Conservation (phyloP, 2,888 invertebrate genomes). For the Argyresthia albistria region DNA sequence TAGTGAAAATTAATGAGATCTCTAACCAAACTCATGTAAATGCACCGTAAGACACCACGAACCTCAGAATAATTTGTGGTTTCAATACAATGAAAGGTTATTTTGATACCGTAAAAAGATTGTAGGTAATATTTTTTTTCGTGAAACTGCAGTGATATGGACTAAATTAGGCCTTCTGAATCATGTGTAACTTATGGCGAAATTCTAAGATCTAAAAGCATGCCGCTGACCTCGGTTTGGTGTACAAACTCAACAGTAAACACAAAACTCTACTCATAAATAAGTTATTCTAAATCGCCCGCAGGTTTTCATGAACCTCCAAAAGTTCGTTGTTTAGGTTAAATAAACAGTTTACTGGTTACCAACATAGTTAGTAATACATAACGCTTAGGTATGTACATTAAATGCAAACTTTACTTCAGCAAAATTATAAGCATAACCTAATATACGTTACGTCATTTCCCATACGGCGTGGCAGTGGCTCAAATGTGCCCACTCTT, state of each 20-base stretch:
- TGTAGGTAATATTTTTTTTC: too few species aligned
- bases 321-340: conserved; percentile 39
- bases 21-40: conserved; percentile 15
- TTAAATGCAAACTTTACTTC: too few species aligned
- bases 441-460: too few species aligned
- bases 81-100: too few species aligned
- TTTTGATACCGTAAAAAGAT: too few species aligned
- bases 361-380: conserved; percentile 16
- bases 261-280: conserved; percentile 22
- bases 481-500: too few species aligned
- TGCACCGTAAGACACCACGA: too few species aligned
- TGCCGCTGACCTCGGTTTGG: conserved; percentile 5
- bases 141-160: too few species aligned
- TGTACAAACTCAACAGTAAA: conserved; percentile 30
- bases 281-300: conserved; percentile 33
- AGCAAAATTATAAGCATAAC: too few species aligned
- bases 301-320: conserved; percentile 36
- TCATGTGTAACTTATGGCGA: background rate
- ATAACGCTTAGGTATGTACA: too few species aligned
- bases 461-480: too few species aligned
- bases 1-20: conserved; percentile 57
- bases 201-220: background rate
- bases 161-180: background rate
- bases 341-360: conserved; percentile 36
- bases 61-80: background rate